Conservation (phyloP, 2,113 vertebrate genomes). For the Petrocephalus zakoni region DNA sequence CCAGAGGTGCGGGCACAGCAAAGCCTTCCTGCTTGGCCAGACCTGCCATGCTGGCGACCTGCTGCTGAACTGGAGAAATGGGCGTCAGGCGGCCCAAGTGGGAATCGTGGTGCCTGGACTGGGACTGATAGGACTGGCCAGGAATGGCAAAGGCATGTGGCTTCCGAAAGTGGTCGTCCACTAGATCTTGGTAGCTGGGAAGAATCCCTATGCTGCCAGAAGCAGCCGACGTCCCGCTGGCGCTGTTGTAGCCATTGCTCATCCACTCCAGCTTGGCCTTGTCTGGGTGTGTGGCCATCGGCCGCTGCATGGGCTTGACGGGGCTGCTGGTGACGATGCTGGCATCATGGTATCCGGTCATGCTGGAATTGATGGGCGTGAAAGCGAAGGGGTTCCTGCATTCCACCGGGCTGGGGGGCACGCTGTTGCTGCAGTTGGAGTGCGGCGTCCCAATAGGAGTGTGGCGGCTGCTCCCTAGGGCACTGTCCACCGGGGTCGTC, state of each 20-base stretch:
- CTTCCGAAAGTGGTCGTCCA: constrained; percentile 95
- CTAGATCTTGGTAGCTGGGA: constrained; percentile 85
- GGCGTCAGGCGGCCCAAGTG: constrained; percentile 90
- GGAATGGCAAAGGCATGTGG: constrained; percentile 94
- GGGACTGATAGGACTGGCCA: constrained; percentile 84
- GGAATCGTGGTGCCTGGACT: constrained; percentile 74
- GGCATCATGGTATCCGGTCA: constrained; percentile 83
- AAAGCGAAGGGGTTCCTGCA: constrained; percentile 96
- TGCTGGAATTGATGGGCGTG: constrained; percentile 90
- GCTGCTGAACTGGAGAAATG: constrained; percentile 88
- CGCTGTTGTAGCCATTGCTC: constrained; percentile 78
- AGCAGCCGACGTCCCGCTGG: constrained; percentile 57
- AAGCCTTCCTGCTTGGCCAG: constrained; percentile 87
- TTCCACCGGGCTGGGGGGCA: constrained; percentile 93
- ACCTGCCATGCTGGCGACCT: constrained; percentile 67
- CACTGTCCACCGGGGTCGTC: constrained; percentile 86
- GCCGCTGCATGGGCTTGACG: constrained; percentile 96
- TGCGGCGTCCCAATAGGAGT: constrained; percentile 90
- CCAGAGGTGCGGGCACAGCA: constrained; percentile 90
- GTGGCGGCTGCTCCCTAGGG: constrained; percentile 85
- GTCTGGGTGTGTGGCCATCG: constrained; percentile 93
- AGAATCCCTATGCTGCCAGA: constrained; percentile 74
- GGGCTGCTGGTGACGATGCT: constrained; percentile 88
- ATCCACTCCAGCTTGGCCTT: constrained; percentile 97
- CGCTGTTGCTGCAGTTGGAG: constrained; percentile 91